These are phyloP conservation scores for Gymnothorax javanicus DNA, from an alignment of 2,797 vertebrate genomes.

Conservation along the genomic window DNA sequence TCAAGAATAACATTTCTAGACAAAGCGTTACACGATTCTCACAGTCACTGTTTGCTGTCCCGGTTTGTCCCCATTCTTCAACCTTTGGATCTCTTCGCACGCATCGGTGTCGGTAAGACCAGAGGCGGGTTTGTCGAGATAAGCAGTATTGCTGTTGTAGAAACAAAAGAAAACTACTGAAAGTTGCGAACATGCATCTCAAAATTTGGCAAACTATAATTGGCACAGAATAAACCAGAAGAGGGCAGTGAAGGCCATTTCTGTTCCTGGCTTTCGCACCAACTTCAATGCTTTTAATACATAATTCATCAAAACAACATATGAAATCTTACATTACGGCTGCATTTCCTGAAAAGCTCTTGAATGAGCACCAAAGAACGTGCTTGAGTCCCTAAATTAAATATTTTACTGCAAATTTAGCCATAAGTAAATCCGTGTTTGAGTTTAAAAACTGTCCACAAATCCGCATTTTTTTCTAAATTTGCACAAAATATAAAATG, in stretches of 20 bases:
- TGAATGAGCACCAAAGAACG: too few relatives aligned
- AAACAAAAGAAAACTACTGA: slow-evolving; percentile 40
- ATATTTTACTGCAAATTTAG: too few relatives aligned
- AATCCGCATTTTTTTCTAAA: neutral
- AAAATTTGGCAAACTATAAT: too few relatives aligned
- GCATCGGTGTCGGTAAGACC: slow-evolving; percentile 74
- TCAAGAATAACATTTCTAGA: too few relatives aligned
- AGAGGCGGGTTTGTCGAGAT: slow-evolving; percentile 44
- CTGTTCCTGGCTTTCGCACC: too few relatives aligned
- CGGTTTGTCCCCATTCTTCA: slow-evolving; percentile 83
- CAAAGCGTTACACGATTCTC: slow-evolving; percentile 56
- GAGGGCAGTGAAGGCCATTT: neutral
- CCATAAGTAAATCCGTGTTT: too few relatives aligned
- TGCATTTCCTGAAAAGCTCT: too few relatives aligned
- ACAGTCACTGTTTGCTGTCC: slow-evolving; percentile 84
- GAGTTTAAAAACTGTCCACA: neutral
- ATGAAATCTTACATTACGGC: too few relatives aligned
- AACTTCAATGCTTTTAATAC: too few relatives aligned
- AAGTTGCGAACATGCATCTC: neutral
- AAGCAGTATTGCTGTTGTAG: slow-evolving; percentile 46
- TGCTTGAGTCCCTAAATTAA: too few relatives aligned
- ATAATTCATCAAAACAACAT: too few relatives aligned
- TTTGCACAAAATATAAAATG: neutral
- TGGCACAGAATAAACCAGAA: too few relatives aligned
- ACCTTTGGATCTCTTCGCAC: slow-evolving; percentile 80